A percentile compares a stretch with the other conserved stretches of the same genome.
These are phyloP conservation scores for Macrochelys suwanniensis DNA, from an alignment of 2,797 vertebrate species.

Conservation along the genomic window DNA sequence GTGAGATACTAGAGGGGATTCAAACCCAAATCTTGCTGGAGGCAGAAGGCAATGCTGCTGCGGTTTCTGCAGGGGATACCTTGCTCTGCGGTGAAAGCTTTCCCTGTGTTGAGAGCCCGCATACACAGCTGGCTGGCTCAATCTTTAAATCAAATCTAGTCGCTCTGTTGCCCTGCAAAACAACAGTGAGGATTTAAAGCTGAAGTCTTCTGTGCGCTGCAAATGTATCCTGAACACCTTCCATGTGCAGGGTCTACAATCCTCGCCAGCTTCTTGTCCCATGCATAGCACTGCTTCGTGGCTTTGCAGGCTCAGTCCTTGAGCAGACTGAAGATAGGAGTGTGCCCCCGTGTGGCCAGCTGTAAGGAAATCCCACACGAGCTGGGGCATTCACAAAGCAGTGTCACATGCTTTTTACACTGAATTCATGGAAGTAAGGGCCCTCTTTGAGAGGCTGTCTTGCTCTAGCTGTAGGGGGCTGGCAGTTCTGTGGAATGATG, in stretches of 20 bases:
- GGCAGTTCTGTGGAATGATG: not conserved
- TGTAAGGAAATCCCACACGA: not conserved
- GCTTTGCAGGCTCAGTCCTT: accelerated
- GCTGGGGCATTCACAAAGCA: not conserved
- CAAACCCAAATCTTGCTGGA: not conserved
- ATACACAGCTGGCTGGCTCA: not conserved
- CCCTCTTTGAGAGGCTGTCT: not conserved
- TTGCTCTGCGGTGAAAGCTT: not conserved
- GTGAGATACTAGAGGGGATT: accelerated
- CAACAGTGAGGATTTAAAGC: not conserved
- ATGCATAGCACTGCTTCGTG: accelerated
- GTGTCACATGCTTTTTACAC: accelerated
- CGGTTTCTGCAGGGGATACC: not conserved
- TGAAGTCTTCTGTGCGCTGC: not conserved
- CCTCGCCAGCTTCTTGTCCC: not conserved
- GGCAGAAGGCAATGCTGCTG: too few species aligned
- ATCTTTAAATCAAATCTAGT: not conserved
- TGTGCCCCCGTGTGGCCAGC: conserved; percentile 59
- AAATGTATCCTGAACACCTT: not conserved
- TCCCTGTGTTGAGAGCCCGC: not conserved
- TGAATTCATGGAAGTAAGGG: not conserved
- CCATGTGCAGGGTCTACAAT: not conserved
- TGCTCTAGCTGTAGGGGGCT: not conserved
- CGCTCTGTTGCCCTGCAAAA: not conserved
- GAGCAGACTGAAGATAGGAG: not conserved